Percentiles rank a stretch among this genome's conserved stretches.
Conservation (phyloP, 2,113 vertebrate species). For the Xiphophorus hellerii region DNA sequence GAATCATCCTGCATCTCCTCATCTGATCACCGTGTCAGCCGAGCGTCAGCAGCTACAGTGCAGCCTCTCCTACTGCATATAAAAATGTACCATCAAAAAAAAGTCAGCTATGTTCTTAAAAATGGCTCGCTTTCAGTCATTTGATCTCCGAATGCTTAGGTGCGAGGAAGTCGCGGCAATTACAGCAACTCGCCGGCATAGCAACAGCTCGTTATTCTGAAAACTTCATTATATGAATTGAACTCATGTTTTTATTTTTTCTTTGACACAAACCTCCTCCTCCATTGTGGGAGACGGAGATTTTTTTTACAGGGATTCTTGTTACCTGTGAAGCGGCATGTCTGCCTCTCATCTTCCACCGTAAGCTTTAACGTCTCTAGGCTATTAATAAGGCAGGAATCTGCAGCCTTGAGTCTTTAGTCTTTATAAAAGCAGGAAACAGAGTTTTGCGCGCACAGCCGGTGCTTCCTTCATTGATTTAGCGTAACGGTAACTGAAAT, state of each 20-base stretch:
- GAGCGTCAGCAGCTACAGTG: background rate
- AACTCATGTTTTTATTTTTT: conserved; percentile 3
- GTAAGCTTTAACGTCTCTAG: conserved; percentile 59
- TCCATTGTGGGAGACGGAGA: conserved; percentile 36
- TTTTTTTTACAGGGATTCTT: conserved; percentile 54
- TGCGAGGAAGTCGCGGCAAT: too few relatives aligned
- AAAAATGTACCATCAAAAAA: background rate
- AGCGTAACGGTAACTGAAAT: conserved; percentile 26
- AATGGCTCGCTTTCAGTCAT: background rate
- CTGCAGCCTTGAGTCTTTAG: conserved; percentile 31
- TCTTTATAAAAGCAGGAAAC: conserved; percentile 37
- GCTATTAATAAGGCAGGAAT: conserved; percentile 73
- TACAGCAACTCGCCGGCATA: too few relatives aligned
- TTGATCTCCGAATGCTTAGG: too few relatives aligned
- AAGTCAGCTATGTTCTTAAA: background rate
- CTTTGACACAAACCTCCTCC: conserved; percentile 16
- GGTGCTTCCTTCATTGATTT: conserved; percentile 31
- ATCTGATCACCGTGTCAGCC: background rate
- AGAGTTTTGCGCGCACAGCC: conserved; percentile 19
- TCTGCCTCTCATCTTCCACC: conserved; percentile 61
- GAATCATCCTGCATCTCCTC: background rate
- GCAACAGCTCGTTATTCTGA: too few relatives aligned
- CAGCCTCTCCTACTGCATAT: background rate
- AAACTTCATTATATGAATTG: too few relatives aligned
- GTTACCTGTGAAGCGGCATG: conserved; percentile 61